A percentile compares a stretch with the other conserved stretches of the same genome.
Conservation (phyloP, 2,888 invertebrate genomes). For the Thumatha senex region DNA sequence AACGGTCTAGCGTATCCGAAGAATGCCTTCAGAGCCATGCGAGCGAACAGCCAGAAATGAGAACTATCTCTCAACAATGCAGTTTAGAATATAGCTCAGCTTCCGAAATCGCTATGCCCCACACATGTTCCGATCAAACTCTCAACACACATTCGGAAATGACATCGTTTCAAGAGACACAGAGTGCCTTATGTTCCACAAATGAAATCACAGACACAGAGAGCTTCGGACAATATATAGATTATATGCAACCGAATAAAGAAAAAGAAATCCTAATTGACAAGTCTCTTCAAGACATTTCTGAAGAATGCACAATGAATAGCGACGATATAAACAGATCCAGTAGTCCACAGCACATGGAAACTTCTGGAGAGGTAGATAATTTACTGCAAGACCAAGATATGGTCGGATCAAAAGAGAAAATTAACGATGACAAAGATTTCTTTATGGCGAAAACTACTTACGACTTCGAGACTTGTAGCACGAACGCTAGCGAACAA, state of each 20-base stretch:
- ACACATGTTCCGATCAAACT: constrained; percentile 79
- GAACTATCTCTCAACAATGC: constrained; percentile 88
- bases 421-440: constrained; percentile 66
- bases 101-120: constrained; percentile 78
- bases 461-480: constrained; percentile 75
- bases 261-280: constrained; percentile 64
- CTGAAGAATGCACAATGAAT: constrained; percentile 76
- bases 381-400: constrained; percentile 60
- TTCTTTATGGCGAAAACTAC: constrained; percentile 73
- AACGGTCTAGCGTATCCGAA: constrained; percentile 71
- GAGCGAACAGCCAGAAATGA: constrained; percentile 75
- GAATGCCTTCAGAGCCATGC: constrained; percentile 74
- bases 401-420: constrained; percentile 58
- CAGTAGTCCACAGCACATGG: constrained; percentile 58
- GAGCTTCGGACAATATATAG: constrained; percentile 78
- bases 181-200: constrained; percentile 76
- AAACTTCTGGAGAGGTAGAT: constrained; percentile 56
- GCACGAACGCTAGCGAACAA: constrained; percentile 75
- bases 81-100: constrained; percentile 88
- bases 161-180: constrained; percentile 76
- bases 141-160: constrained; percentile 77
- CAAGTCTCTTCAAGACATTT: constrained; percentile 74
- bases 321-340: constrained; percentile 69
- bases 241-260: constrained; percentile 68
- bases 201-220: constrained; percentile 80